Evolutionary conservation across 2,888 invertebrate species (phyloP).

Genomic region (Charanyca ferruginea): DNA sequence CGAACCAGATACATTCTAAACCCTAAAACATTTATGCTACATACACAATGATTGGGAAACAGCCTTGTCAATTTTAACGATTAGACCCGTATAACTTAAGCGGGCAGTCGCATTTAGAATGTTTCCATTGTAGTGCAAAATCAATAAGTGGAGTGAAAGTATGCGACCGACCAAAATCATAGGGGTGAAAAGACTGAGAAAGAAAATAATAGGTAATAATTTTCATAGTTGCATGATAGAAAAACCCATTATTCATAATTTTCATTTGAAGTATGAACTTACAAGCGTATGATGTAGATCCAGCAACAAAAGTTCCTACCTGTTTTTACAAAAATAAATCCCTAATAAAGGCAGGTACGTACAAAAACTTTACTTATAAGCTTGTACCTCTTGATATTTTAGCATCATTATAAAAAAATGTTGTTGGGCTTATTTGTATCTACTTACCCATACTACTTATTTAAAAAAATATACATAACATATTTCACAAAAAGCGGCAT

Average conservation of each 20-base stretch:
- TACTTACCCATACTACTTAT: conserved; percentile 12
- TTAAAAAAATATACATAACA: conserved; percentile 12
- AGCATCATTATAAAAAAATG: conserved; percentile 18
- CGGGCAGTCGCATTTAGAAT: conserved; percentile 9
- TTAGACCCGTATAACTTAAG: conserved; percentile 28
- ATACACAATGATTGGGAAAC: neutral
- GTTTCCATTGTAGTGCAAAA: neutral
- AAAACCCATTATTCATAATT: no score
- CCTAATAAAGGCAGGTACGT: neutral
- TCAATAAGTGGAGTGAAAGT: neutral
- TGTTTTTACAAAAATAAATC: conserved; percentile 1
- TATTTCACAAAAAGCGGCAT: conserved; percentile 36
- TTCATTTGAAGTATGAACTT: no score
- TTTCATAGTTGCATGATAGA: neutral
- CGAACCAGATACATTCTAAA: neutral
- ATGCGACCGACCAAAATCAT: neutral
- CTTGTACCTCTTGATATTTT: neutral
- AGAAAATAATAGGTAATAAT: neutral
- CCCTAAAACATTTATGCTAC: no score
- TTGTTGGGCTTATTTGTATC: conserved; percentile 7
- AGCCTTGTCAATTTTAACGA: conserved; percentile 3
- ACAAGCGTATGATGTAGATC: neutral
- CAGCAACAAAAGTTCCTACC: neutral
- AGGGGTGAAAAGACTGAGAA: neutral
- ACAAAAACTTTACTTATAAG: conserved; percentile 4